Conservation (phyloP, 2,888 invertebrate genomes). For the Ochropleura leucogaster region DNA sequence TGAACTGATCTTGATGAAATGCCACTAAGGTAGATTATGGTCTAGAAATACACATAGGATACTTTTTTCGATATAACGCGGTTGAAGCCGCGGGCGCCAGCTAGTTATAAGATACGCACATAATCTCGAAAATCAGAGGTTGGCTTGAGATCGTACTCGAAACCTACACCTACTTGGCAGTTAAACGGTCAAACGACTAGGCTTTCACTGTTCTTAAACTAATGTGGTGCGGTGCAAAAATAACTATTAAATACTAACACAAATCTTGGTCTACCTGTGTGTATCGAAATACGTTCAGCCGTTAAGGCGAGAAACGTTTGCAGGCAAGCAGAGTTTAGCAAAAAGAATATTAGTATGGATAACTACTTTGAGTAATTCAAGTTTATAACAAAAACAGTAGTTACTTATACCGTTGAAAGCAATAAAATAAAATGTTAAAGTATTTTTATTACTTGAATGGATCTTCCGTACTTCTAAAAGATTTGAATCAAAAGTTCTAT, state of each 20-base stretch:
- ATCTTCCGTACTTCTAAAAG: constrained; percentile 11
- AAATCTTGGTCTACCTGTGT: neutral
- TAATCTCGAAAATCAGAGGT: too few relatives aligned
- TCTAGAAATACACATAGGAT: too few relatives aligned
- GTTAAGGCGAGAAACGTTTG: neutral
- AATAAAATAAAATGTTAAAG: neutral
- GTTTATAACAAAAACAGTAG: neutral
- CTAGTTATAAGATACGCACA: too few relatives aligned
- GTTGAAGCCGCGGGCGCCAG: too few relatives aligned
- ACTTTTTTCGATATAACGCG: too few relatives aligned
- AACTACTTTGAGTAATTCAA: neutral
- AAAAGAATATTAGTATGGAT: neutral
- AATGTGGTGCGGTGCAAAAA: neutral
- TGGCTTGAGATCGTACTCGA: too few relatives aligned
- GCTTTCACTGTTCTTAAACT: too few relatives aligned
- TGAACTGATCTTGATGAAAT: too few relatives aligned
- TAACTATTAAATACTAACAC: neutral
- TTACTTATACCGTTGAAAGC: neutral
- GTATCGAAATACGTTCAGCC: neutral
- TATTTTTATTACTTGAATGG: neutral
- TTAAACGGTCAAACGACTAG: too few relatives aligned
- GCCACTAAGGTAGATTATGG: too few relatives aligned
- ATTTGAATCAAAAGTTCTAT: constrained; percentile 30
- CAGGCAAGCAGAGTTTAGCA: neutral
- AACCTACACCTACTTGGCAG: too few relatives aligned